Conservation (phyloP, 2,888 invertebrate species). For the Meliscaeva auricollis region DNA sequence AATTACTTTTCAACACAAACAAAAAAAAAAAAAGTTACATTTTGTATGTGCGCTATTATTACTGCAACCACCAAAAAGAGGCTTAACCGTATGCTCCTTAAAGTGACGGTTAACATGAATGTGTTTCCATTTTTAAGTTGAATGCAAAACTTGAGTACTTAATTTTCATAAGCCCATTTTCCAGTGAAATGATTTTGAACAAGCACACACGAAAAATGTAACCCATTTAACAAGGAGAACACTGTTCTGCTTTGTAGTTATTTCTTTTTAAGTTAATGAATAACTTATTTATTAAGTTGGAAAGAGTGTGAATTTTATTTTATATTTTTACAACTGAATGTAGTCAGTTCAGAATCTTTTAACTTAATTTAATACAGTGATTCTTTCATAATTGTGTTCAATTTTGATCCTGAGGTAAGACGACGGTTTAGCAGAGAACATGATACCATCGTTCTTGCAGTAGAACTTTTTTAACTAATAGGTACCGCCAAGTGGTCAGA, state of each 20-base stretch:
- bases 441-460: too few relatives aligned
- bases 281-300: not conserved
- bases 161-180: conserved; percentile 13
- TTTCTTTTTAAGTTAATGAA: not conserved
- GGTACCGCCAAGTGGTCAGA: too few relatives aligned
- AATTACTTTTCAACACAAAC: not conserved
- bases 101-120: conserved; percentile 61
- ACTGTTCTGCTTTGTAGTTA: not conserved
- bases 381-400: too few relatives aligned
- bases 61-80: conserved; percentile 43
- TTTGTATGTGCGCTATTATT: conserved; percentile 16
- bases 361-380: too few relatives aligned
- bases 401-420: too few relatives aligned
- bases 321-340: not conserved
- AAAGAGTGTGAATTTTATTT: not conserved
- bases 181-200: conserved; percentile 5
- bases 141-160: not conserved
- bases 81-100: conserved; percentile 46
- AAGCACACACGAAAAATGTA: not conserved
- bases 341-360: too few relatives aligned
- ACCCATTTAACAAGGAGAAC: not conserved
- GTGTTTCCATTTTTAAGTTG: not conserved
- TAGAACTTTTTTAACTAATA: too few relatives aligned
- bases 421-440: too few relatives aligned
- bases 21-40: conserved; percentile 8